These are phyloP conservation scores for Penaeus japonicus DNA, from an alignment of 1,140 invertebrate genomes.

Conservation along the genomic window DNA sequence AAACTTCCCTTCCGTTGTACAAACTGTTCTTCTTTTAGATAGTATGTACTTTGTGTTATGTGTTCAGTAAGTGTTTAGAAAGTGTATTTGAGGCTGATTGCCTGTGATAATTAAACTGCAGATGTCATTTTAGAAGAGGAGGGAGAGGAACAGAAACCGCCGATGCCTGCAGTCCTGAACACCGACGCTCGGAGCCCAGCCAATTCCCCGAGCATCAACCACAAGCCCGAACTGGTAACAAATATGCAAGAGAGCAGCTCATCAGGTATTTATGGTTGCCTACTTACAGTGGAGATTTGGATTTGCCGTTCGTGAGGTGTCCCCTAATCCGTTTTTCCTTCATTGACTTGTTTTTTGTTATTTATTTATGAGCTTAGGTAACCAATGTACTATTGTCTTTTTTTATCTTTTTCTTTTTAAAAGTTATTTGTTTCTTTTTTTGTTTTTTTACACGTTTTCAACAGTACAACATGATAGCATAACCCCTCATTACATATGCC, in stretches of 20 bases:
- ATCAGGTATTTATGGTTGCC: not conserved
- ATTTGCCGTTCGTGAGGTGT: no score
- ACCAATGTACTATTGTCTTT: not conserved
- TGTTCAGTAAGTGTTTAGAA: not conserved
- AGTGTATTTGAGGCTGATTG: not conserved
- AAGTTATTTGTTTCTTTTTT: not conserved
- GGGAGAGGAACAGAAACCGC: not conserved
- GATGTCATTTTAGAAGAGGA: slow-evolving; percentile 32
- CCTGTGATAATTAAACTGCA: not conserved
- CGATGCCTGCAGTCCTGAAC: not conserved
- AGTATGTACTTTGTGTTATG: no score
- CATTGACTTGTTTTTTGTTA: no score
- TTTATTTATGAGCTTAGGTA: no score
- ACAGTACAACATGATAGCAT: no score
- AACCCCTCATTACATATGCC: no score
- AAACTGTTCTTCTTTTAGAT: no score
- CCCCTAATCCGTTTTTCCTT: no score
- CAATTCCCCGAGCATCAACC: slow-evolving; percentile 9
- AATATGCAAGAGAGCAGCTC: slow-evolving; percentile 43
- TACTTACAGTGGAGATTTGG: not conserved
- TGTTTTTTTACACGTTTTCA: no score
- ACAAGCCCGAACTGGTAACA: not conserved
- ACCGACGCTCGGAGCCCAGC: slow-evolving; percentile 20
- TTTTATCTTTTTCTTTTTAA: not conserved
- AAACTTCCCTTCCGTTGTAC: no score